Evolutionary conservation across 2,113 vertebrate genomes (phyloP).

Genomic region (Gadus chalcogrammus): DNA sequence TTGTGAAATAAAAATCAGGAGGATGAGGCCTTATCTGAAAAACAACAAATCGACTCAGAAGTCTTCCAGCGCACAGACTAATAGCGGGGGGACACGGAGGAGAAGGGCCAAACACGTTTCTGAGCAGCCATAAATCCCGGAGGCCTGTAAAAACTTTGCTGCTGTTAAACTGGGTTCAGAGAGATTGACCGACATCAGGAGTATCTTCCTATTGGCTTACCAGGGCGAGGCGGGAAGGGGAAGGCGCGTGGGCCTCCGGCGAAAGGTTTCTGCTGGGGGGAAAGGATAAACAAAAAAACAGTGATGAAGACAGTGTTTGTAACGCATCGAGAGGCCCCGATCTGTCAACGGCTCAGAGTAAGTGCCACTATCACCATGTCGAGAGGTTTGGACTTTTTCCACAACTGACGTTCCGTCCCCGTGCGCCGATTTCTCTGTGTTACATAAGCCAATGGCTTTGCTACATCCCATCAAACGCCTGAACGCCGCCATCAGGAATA

Average conservation of each 20-base stretch:
- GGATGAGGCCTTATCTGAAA: slow-evolving; percentile 11
- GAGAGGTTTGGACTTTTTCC: background rate
- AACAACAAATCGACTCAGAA: slow-evolving; percentile 30
- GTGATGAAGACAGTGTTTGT: background rate
- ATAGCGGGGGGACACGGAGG: slow-evolving; percentile 23
- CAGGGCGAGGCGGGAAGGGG: slow-evolving; percentile 40
- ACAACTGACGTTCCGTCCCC: background rate
- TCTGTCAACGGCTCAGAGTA: background rate
- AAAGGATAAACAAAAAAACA: slow-evolving; percentile 33
- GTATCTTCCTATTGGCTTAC: slow-evolving; percentile 50
- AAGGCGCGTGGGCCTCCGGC: slow-evolving; percentile 24
- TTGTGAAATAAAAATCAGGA: slow-evolving; percentile 5
- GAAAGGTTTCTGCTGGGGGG: slow-evolving; percentile 51
- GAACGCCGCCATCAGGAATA: too few relatives aligned
- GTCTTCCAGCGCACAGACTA: slow-evolving; percentile 31
- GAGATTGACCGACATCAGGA: slow-evolving; percentile 24
- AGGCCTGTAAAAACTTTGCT: slow-evolving; percentile 27
- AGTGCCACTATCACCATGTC: background rate
- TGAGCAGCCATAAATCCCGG: slow-evolving; percentile 24
- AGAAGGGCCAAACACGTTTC: slow-evolving; percentile 31
- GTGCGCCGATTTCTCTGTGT: background rate
- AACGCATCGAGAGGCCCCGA: background rate
- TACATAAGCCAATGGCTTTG: slow-evolving; percentile 4
- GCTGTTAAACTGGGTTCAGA: slow-evolving; percentile 27
- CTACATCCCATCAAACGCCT: slow-evolving; percentile 2